phyloP scores from a whole-genome alignment of 2,888 invertebrate genomes.

The Drosophila rubida region DNA sequence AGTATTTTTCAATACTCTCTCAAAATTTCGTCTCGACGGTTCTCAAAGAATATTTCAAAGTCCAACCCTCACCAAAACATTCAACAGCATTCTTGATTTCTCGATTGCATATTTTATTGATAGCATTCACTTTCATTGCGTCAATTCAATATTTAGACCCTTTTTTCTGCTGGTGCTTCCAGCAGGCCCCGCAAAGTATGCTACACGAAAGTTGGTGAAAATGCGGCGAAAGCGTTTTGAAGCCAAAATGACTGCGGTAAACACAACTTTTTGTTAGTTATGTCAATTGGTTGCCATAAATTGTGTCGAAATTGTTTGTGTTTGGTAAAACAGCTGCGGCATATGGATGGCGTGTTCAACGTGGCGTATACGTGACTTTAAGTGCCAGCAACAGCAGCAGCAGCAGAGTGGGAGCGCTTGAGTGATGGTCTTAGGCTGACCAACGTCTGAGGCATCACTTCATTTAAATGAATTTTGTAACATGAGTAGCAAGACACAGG shows the following conservation, averaged over 20 bases:
- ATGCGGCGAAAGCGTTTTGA: conserved; percentile 1
- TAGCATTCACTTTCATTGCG: not conserved
- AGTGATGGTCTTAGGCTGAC: conserved; percentile 39
- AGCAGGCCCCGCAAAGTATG: not conserved
- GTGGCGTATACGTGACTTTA: conserved; percentile 67
- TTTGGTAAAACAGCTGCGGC: conserved; percentile 7
- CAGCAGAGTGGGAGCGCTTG: conserved; percentile 34
- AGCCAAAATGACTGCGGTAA: not conserved
- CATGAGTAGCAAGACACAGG: conserved; percentile 18
- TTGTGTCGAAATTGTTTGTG: conserved; percentile 15
- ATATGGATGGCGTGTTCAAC: conserved; percentile 31
- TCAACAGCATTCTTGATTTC: not conserved
- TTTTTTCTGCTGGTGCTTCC: not conserved
- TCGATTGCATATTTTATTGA: not conserved
- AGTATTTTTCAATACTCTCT: no score
- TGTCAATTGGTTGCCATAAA: conserved; percentile 23
- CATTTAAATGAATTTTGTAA: conserved; percentile 54
- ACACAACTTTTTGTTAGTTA: conserved; percentile 7
- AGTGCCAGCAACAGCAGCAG: not conserved
- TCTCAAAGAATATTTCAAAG: not conserved
- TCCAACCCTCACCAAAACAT: not conserved
- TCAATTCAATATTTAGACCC: not conserved
- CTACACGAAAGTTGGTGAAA: conserved; percentile 4
- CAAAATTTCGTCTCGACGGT: no score
- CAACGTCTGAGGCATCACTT: conserved; percentile 45